Evolutionary conservation across 2,797 vertebrate species (phyloP).

Genomic region (Limosa lapponica): DNA sequence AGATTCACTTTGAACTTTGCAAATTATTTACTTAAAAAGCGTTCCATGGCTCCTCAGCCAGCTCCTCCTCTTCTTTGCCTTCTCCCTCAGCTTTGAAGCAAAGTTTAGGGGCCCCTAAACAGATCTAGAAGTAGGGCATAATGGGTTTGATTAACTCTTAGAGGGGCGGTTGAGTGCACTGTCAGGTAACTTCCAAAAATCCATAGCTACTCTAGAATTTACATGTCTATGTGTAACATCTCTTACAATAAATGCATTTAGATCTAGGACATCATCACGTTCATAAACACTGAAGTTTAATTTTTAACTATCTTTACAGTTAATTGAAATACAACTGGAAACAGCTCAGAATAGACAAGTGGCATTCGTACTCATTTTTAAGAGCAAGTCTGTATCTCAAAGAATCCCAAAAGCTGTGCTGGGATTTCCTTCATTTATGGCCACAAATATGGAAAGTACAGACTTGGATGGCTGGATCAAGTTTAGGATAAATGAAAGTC

Average conservation of each 20-base stretch:
- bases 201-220: neutral
- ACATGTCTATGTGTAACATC: neutral
- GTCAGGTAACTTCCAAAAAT: neutral
- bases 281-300: neutral
- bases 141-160: neutral
- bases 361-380: neutral
- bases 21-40: neutral
- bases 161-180: neutral
- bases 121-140: neutral
- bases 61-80: neutral
- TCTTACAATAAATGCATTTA: neutral
- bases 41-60: neutral
- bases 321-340: neutral
- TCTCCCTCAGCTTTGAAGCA: neutral
- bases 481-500: neutral
- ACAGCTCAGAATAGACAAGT: neutral
- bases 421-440: neutral
- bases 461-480: neutral
- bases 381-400: neutral
- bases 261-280: neutral
- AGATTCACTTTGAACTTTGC: neutral
- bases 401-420: neutral
- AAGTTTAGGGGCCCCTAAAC: neutral
- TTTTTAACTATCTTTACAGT: neutral
- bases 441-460: neutral